Conservation (phyloP, 2,113 vertebrate genomes). For the Lycocorax pyrrhopterus region DNA sequence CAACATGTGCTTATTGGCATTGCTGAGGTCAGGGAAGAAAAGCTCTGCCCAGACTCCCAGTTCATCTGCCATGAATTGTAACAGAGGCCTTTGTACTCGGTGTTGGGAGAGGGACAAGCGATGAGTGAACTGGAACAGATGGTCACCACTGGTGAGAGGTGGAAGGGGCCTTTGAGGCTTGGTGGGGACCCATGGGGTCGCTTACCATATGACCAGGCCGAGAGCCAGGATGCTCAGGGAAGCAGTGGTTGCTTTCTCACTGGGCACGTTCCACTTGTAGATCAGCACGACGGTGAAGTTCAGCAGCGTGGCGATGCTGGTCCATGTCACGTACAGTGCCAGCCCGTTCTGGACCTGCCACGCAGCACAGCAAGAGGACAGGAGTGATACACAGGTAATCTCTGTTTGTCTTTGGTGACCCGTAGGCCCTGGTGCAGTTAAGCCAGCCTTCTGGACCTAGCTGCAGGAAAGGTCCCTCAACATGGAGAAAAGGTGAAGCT, state of each 20-base stretch:
- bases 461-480: background rate
- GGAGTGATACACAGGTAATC: background rate
- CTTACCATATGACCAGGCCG: slow-evolving; percentile 74
- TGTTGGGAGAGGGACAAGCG: background rate
- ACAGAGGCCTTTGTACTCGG: background rate
- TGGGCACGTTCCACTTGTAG: slow-evolving; percentile 62
- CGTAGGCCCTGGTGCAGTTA: accelerated
- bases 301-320: slow-evolving; percentile 76
- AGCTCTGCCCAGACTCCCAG: background rate
- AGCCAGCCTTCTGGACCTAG: background rate
- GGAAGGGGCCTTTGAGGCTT: background rate
- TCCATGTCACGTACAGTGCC: slow-evolving; percentile 80
- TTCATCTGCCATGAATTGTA: background rate
- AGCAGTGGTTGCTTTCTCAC: slow-evolving; percentile 64
- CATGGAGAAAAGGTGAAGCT: background rate
- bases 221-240: slow-evolving; percentile 76
- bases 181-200: accelerated
- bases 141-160: background rate
- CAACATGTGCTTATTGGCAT: background rate
- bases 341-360: slow-evolving; percentile 83
- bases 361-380: background rate
- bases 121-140: background rate
- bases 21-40: background rate
- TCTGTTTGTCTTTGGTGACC: background rate
- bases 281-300: slow-evolving; percentile 77